Base-by-base conservation (phyloP, 1,140 invertebrate genomes). In the Drosophila serrata region DNA sequence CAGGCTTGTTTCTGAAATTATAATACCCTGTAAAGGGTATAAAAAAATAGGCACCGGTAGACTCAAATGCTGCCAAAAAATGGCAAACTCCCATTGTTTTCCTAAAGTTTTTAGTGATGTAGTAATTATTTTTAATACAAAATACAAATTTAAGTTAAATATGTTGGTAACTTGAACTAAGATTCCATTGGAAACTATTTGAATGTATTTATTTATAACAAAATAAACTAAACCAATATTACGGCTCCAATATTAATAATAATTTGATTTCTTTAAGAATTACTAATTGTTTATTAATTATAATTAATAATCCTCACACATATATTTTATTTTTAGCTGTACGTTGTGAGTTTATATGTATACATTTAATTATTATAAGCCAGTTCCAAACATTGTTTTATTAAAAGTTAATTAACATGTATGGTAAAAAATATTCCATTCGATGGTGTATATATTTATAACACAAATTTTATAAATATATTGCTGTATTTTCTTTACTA, bases 21-120 rank as follows among this genome's bases (percentile, higher is more conserved):
- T 2, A 24, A 24, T 24, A 24, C 24, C 24, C 24, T 24, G 24
- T 24, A 24, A 24, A 24, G 24, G 2, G 24, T 24, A 24, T 24
- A 24, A 24, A 24, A n/a, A n/a, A n/a, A n/a, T n/a, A 27, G 17
- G 27, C 0, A 9, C 11, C 48, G n/a, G 12, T 9, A 42, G 24
- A 40, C 27, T 19, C 9, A 27, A 56, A 70, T 29, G 51, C 27
- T 58, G 68, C 65, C 68, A 72, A 72, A 46, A 46, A 35, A 2
- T 19, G 0, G 7, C 19, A 13, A 35, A 35, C 48, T 37, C 5
- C 5, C 6, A 8, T 15, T 51, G 1, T 22, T 31, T 11, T 43
- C 22, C 46, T 37, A 40, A 27, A 33, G 24, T 5, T 15, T 48
- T 46, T 33, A 1, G 13, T 35, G 22, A 1, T 6, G 13, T 9